Base-by-base conservation (phyloP, 2,113 vertebrate genomes). In the Leptobrachium leishanense region DNA sequence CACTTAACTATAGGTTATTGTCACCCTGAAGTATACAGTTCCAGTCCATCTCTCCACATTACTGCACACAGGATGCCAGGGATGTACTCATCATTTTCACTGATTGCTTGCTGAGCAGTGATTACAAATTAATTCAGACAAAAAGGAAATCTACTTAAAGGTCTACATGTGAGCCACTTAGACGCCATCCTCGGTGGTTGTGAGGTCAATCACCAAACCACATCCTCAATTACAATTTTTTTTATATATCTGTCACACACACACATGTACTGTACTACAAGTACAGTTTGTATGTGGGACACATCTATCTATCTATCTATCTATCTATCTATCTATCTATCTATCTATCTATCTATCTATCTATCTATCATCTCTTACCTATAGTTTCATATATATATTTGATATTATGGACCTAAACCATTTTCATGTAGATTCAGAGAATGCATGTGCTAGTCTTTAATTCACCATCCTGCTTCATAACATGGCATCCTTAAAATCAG, bases 111-210 rank as follows among this genome's bases (percentile, higher is more conserved):
- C 46, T 5, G 46, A 67, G 13, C 5, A 54, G 63, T n/a, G 3
- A 54, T 42, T 54, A 54, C 39, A 44, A 44, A 74, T 74, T 11
- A 74, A 62, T 5, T 50, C 3, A 12, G 43, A 43, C 13, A 11
- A 11, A 13, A 62, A n/a, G 7, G 40, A 63, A 74, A 46, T 59
- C 11, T 8, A 39, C 43, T 74, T 63, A 62, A 15, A 46, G 11
- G 15, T 13, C 50, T 41, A 54, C 31, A 57, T 68, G 5, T 62
- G 75, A 68, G 75, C 41, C 75, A 59, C 55, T 42, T 41, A 62
- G 67, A 68, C 67, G 66, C 55, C 13, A 55, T 10, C 57, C 41
- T 43, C 68, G 2, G 59, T 10, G 31, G 8, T 41, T 12, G n/a
- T 31, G 2, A 11, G 43, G 20, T 40, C 11, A 57, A 43, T 50